A percentile compares a stretch with the other conserved stretches of the same genome.
These are phyloP conservation scores for Sceliomorpha sp. DNA, from an alignment of 2,888 invertebrate genomes.

Conservation along the genomic window DNA sequence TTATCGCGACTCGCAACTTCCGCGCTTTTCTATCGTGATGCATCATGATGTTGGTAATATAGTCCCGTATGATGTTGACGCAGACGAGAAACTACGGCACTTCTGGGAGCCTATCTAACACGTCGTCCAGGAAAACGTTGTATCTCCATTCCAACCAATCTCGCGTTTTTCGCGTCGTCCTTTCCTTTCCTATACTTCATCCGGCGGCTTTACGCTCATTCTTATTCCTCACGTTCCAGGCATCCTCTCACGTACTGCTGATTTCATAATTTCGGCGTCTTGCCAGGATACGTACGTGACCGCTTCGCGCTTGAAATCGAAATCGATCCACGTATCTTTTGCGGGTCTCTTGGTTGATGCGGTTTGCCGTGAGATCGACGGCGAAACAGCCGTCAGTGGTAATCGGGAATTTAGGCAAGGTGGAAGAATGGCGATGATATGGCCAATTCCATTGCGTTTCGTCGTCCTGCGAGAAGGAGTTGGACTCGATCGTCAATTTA, in stretches of 20 bases:
- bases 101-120: slow-evolving; percentile 28
- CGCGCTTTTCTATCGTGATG: slow-evolving; percentile 19
- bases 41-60: slow-evolving; percentile 22
- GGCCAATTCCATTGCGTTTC: background rate
- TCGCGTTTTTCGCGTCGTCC: slow-evolving; percentile 4
- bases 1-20: background rate
- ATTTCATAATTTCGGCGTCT: slow-evolving; percentile 77
- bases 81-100: slow-evolving; percentile 28
- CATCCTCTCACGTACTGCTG: slow-evolving; percentile 72
- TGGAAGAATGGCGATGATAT: slow-evolving; percentile 26
- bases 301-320: slow-evolving; percentile 66
- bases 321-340: slow-evolving; percentile 68
- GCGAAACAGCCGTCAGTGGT: slow-evolving; percentile 27
- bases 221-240: slow-evolving; percentile 25
- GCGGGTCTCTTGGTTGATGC: slow-evolving; percentile 23
- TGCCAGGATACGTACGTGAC: slow-evolving; percentile 71
- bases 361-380: slow-evolving; percentile 38
- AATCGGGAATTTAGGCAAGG: slow-evolving; percentile 38
- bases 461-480: too few relatives aligned
- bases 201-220: slow-evolving; percentile 26
- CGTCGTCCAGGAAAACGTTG: slow-evolving; percentile 40
- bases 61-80: slow-evolving; percentile 24
- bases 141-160: slow-evolving; percentile 34
- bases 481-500: too few relatives aligned
- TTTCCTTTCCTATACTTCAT: slow-evolving; percentile 15